Base-by-base conservation (phyloP, 2,797 vertebrate species). In the Muraenolepis orangiensis region DNA sequence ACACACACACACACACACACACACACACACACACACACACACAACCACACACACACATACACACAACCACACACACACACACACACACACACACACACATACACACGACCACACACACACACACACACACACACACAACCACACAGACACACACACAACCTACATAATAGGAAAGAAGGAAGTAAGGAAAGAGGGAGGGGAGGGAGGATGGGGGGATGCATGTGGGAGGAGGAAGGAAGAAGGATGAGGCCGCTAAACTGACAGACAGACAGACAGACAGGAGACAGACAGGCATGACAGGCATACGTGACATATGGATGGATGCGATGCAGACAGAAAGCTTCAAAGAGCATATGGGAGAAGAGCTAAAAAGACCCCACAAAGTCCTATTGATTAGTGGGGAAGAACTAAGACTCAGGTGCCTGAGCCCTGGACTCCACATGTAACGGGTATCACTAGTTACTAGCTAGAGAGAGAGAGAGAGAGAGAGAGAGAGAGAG, bases 41-140 rank as follows among this genome's bases (percentile, higher is more conserved):
- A 46, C 20, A 57, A 18, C n/a, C 51, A 85, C 82, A 72, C 83
- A 64, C 57, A 64, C 57, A 64, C 23, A 64, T 23, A 57, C 42
- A 46, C 42, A 46, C 42, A n/a, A n/a, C n/a, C n/a, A 46, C 42
- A 46, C 42, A 46, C 16, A 46, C 42, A 38, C 36, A 38, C 36
- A 38, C 36, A 38, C 36, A 42, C n/a, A n/a, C n/a, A n/a, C n/a
- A n/a, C n/a, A n/a, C n/a, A n/a, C n/a, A n/a, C n/a, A n/a, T n/a
- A n/a, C n/a, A n/a, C n/a, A n/a, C n/a, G n/a, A n/a, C n/a, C n/a
- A n/a, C n/a, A 34, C n/a, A n/a, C n/a, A n/a, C n/a, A n/a, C n/a
- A n/a, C n/a, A n/a, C n/a, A 34, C n/a, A n/a, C n/a, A n/a, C n/a
- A n/a, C n/a, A n/a, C n/a, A n/a, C n/a, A n/a, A n/a, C n/a, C n/a